Percentiles rank a stretch among this genome's conserved stretches.
These are phyloP conservation scores for Ptychobarbus kaznakovi DNA, from an alignment of 2,797 vertebrate species.

Conservation along the genomic window DNA sequence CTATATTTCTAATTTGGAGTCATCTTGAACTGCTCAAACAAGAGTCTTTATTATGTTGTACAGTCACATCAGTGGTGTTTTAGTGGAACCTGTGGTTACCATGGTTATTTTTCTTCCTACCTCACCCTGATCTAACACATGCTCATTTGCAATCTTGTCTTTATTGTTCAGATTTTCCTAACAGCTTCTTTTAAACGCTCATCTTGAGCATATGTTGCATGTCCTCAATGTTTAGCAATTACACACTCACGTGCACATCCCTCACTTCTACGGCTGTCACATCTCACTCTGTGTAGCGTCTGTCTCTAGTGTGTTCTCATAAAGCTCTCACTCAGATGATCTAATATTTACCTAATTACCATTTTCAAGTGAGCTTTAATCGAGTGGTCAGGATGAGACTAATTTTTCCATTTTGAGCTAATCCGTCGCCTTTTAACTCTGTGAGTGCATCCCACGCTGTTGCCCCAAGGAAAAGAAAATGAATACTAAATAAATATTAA, in stretches of 20 bases:
- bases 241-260: background rate
- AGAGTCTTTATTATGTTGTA: background rate
- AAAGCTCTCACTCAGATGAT: slow-evolving; percentile 42
- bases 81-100: background rate
- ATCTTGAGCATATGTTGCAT: background rate
- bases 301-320: slow-evolving; percentile 34
- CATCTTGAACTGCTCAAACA: background rate
- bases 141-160: background rate
- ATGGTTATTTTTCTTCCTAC: background rate
- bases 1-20: background rate
- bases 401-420: slow-evolving; percentile 39
- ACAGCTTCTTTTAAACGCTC: background rate
- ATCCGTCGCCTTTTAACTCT: slow-evolving; percentile 39
- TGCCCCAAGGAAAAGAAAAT: background rate
- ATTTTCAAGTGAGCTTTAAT: slow-evolving; percentile 52
- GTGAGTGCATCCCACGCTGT: slow-evolving; percentile 35
- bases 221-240: background rate
- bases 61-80: background rate
- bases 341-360: slow-evolving; percentile 38
- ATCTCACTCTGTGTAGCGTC: background rate
- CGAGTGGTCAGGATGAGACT: slow-evolving; percentile 37
- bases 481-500: slow-evolving; percentile 24
- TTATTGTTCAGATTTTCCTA: background rate
- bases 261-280: background rate
- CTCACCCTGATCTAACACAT: background rate